Evolutionary conservation across 1,140 invertebrate species (phyloP), one percentile per base, ranked within the genome.

Genomic region (Harlomillsia oculata): DNA sequence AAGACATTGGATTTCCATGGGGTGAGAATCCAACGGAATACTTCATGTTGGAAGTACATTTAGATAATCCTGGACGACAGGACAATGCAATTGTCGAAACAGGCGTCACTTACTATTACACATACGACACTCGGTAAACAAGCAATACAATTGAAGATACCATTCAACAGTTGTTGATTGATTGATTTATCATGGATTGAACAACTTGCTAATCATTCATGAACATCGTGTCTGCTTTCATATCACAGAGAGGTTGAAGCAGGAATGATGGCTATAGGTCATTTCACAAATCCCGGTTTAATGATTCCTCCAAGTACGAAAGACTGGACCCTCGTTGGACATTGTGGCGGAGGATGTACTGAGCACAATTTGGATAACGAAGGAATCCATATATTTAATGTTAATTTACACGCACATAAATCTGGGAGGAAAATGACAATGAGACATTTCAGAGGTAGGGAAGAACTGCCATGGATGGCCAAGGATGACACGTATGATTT

Each of bases 401-500:
- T 45, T 21, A 20, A 46, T 3, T 41, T 60, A 6, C 58, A 60
- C 30, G 13, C 51, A 11, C 58, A 60, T 37, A 5, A 49, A 23
- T 25, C 50, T 29, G 81, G 80, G 32, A 76, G 77, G 66, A 80
- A 82, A 67, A 76, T 83, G 49, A 71, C 78, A 56, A 65, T 83
- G 45, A 73, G 79, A 46, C 80, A 82, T 68, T 80, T 83, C 58
- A 74, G 81, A 46, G 74, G 74, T 56, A 73, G 73, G 48, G 72
- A 75, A 57, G 81, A 83, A 69, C 69, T 81, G 63, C 72, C 78
- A 32, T 80, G 80, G 29, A 79, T 83, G 60, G 79, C 77, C 51
- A 75, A 76, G 40, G 81, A 83, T 68, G 76, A 78, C 65, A 82
- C 80, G 70, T 79, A 82, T 64, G 78, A 83, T 70, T 76, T 80